phyloP scores from a whole-genome alignment of 2,797 vertebrate species.

The Lutjanus campechanus region DNA sequence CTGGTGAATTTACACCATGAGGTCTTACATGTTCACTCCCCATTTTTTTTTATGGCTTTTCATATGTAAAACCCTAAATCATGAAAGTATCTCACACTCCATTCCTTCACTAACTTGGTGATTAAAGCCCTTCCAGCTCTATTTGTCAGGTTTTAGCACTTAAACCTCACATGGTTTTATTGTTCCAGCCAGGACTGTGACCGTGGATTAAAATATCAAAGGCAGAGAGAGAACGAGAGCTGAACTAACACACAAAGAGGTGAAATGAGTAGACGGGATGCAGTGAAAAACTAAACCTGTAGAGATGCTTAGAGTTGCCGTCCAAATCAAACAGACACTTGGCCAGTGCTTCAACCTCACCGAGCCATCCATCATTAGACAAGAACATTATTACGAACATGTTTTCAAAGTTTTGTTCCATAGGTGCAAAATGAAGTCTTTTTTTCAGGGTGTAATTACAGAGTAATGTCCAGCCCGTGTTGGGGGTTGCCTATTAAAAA shows the following conservation, averaged over 20 bases:
- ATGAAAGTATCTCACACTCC: slow-evolving; percentile 15
- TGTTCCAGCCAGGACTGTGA: slow-evolving; percentile 37
- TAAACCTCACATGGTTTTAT: slow-evolving; percentile 44
- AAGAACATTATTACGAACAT: slow-evolving; percentile 65
- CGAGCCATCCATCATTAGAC: slow-evolving; percentile 68
- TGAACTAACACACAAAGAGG: slow-evolving; percentile 62
- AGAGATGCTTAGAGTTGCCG: slow-evolving; percentile 63
- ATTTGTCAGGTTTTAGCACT: slow-evolving; percentile 52
- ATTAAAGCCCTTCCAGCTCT: slow-evolving; percentile 38
- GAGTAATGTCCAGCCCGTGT: slow-evolving; percentile 26
- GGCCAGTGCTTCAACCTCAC: slow-evolving; percentile 69
- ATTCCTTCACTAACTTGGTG: not conserved
- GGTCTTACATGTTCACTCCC: slow-evolving; percentile 4
- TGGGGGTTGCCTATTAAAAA: slow-evolving; percentile 42
- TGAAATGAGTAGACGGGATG: slow-evolving; percentile 51
- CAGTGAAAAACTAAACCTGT: slow-evolving; percentile 65
- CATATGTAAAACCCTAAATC: slow-evolving; percentile 18
- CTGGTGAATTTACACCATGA: slow-evolving; percentile 18
- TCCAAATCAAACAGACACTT: slow-evolving; percentile 80
- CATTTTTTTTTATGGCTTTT: slow-evolving; percentile 17
- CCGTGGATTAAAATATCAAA: slow-evolving; percentile 65
- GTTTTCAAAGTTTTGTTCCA: slow-evolving; percentile 61
- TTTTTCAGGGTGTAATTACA: slow-evolving; percentile 40
- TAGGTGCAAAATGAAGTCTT: slow-evolving; percentile 50
- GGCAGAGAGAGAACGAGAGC: slow-evolving; percentile 44